Conservation (phyloP, 37 sponge, comb jelly and placozoan species). For the Cladorhizidae sp. region DNA sequence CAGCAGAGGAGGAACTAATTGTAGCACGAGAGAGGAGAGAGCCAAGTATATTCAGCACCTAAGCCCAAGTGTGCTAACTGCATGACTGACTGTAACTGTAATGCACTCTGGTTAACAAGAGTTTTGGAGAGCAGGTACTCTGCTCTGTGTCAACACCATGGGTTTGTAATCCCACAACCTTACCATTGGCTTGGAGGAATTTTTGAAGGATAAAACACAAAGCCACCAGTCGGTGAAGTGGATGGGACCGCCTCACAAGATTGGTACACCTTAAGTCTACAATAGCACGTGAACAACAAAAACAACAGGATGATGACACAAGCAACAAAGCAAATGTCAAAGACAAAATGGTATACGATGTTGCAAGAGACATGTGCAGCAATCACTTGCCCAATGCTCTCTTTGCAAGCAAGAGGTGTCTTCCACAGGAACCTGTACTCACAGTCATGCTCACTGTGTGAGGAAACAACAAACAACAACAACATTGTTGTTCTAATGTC, state of each 20-base stretch:
- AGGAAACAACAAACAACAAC: not conserved
- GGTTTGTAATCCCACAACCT: too few relatives aligned
- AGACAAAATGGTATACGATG: not conserved
- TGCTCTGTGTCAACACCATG: too few relatives aligned
- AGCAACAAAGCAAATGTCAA: not conserved
- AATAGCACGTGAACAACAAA: not conserved
- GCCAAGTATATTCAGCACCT: too few relatives aligned
- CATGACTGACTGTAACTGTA: too few relatives aligned
- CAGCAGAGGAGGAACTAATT: too few relatives aligned
- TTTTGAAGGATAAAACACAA: slow-evolving; percentile 8
- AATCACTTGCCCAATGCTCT: not conserved
- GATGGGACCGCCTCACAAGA: not conserved
- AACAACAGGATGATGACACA: not conserved
- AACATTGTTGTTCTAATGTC: not conserved
- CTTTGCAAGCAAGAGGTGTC: slow-evolving; percentile 46
- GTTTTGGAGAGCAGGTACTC: too few relatives aligned
- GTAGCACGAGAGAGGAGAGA: too few relatives aligned
- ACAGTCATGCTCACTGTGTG: slow-evolving; percentile 8
- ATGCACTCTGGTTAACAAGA: too few relatives aligned
- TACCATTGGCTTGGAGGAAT: slow-evolving; percentile 1
- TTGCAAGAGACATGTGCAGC: not conserved
- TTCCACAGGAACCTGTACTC: slow-evolving; percentile 37
- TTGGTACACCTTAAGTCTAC: slow-evolving; percentile 1
- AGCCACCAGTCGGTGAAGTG: not conserved
- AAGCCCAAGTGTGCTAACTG: too few relatives aligned